Base-by-base conservation (phyloP, 2,113 vertebrate genomes). In the Caretta caretta region DNA sequence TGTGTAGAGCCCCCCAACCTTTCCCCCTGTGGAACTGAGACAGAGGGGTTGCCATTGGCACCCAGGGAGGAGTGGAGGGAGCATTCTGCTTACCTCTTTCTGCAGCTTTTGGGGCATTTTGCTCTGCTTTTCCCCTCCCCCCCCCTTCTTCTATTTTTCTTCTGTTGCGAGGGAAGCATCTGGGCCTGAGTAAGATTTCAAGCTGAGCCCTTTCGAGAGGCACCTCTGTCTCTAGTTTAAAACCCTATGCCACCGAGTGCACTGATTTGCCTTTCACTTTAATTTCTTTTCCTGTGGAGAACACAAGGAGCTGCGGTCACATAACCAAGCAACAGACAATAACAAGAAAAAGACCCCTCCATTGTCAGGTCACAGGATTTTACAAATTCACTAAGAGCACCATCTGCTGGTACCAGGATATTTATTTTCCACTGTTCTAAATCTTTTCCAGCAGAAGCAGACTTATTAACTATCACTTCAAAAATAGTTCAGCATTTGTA, bases 51-150 rank as follows among this genome's bases (percentile, higher is more conserved):
- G 25, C 59, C 10, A 19, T 75, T n/a, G 50, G 42, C 7, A 57
- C 31, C 12, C 38, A 48, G 10, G 80, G 59, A 84, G 20, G 49
- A 51, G 31, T 42, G 24, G 50, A 69, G n/a, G 65, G 54, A 95
- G 78, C 51, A 25, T 59, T 80, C 90, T 93, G 90, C 93, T 96
- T 59, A 50, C 90, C 92, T 96, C 90, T 91, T 97, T 97, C 94
- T 96, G 94, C 96, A 97, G 95, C 93, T 96, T 96, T 95, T 97
- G 96, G 96, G 94, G 96, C 94, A 97, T 97, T 97, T 97, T 94
- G 86, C 92, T 97, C 84, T 82, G 46, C 80, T 95, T 94, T 59
- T 31, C 13, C 72, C 53, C 93, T 93, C 93, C 89, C 1, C 0
- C 11, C 53, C 72, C 84, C 42, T 46, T 10, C 1, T 57, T 46